Conservation (phyloP, 1,140 invertebrate species). For the Zaprionus africanus region DNA sequence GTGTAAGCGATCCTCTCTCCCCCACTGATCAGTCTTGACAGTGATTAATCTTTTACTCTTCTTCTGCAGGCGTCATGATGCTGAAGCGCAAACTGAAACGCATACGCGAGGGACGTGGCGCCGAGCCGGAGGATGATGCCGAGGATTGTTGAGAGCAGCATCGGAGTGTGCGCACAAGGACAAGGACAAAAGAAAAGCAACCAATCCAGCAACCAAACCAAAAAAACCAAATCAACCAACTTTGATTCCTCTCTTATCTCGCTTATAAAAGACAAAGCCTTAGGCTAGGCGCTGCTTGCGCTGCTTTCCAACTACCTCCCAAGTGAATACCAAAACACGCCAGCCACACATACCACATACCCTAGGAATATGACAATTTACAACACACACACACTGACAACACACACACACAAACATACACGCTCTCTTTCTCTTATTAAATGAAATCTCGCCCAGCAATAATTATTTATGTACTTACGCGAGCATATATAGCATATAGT, state of each 20-base stretch:
- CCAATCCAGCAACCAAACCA: slow-evolving; percentile 8
- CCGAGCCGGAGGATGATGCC: slow-evolving; percentile 72
- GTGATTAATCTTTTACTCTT: neutral
- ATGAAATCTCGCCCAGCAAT: slow-evolving; percentile 26
- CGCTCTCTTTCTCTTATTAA: neutral
- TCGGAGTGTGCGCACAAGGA: slow-evolving; percentile 20
- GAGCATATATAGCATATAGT: slow-evolving; percentile 11
- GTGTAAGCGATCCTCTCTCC: slow-evolving; percentile 54
- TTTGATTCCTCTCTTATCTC: slow-evolving; percentile 27
- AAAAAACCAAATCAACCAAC: slow-evolving; percentile 2
- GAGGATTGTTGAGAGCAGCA: slow-evolving; percentile 45
- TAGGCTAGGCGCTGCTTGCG: slow-evolving; percentile 41
- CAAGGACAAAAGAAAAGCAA: neutral
- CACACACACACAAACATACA: neutral
- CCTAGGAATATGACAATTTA: slow-evolving; percentile 20
- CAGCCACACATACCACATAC: slow-evolving; percentile 11
- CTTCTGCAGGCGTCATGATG: slow-evolving; percentile 76
- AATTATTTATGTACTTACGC: slow-evolving; percentile 45
- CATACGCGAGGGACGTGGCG: slow-evolving; percentile 80
- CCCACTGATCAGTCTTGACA: neutral
- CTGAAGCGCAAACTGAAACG: slow-evolving; percentile 81
- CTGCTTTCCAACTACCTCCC: slow-evolving; percentile 43
- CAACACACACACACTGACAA: neutral
- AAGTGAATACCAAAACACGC: slow-evolving; percentile 8
- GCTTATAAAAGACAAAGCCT: slow-evolving; percentile 53